Evolutionary conservation across 2,888 invertebrate genomes (phyloP), one percentile per base, ranked within the genome.

Genomic region (Oeneis ivallda): DNA sequence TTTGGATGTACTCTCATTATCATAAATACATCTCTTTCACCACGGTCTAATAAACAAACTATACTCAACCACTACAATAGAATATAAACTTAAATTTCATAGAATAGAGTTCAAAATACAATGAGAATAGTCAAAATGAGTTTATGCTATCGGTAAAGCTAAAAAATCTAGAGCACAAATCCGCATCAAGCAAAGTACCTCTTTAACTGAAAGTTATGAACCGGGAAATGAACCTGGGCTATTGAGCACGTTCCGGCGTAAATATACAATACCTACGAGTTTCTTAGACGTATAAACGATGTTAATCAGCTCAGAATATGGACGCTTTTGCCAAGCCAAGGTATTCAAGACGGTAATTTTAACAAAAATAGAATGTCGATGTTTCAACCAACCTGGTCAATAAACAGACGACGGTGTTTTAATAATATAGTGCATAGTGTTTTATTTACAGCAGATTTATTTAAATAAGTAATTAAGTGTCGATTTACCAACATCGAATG

Each of bases 181-280:
- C 76, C 76, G 71, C 68, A 70, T 73, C 71, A 72, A 74, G 72
- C 74, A 70, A 76, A 78, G 77, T 74, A 71, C 74, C 72, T 74
- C 71, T 77, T 77, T 70, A 72, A 67, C 72, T 68, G 69, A 76
- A 82, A 86, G 78, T 88, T 85, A 88, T 80, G 85, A 87, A 71
- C 71, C 82, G 82, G 87, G 87, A 89, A 86, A 78, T 72, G 76
- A 84, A 85, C 84, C 82, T 77, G 78, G 68, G 71, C 79, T 76
- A 81, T 83, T 76, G 75, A 77, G 82, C 87, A 70, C 70, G 69
- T 58, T 45, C 52, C 52, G 37, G 49, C 67, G 59, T 64, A 67
- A 69, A 70, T 67, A 61, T 52, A 41, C 61, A 32, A 60, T 50
- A 37, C 49, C 2, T 39, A 13, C 13, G 47, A 17, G 10, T 2